Percentiles rank a stretch among this genome's conserved stretches.
Evolutionary conservation across 1,140 invertebrate species (phyloP).

Genomic region (Aricia agestis): DNA sequence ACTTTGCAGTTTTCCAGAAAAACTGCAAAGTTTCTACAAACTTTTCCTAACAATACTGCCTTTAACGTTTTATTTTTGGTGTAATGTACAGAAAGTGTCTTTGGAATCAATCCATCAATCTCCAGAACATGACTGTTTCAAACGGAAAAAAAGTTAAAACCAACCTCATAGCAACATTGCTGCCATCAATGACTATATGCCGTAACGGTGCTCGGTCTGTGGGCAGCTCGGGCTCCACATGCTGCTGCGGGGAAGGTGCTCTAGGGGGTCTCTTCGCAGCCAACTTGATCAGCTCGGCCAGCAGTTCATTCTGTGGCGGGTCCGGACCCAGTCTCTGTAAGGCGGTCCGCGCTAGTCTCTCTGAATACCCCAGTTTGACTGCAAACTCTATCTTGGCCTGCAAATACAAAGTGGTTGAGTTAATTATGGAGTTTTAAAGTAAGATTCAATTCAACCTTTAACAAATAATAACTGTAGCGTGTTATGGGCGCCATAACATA

Average conservation of each 20-base stretch:
- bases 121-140: background rate
- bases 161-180: constrained; percentile 97
- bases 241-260: constrained; percentile 46
- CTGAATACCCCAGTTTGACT: constrained; percentile 92
- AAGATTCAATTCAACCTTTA: no score
- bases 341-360: constrained; percentile 88
- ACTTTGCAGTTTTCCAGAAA: no score
- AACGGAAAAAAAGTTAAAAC: constrained; percentile 19
- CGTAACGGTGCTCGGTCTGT: constrained; percentile 77
- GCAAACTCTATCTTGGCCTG: constrained; percentile 68
- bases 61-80: no score
- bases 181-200: constrained; percentile 96
- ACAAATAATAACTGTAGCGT: no score
- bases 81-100: no score
- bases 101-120: background rate
- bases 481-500: no score
- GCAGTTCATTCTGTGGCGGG: constrained; percentile 90
- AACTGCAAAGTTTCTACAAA: no score
- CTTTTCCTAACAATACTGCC: no score
- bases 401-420: constrained; percentile 20
- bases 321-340: constrained; percentile 88
- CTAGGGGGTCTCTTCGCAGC: constrained; percentile 77
- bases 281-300: constrained; percentile 87
- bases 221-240: constrained; percentile 45
- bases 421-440: background rate